Evolutionary conservation across 2,113 vertebrate species (phyloP), one percentile per base, ranked within the genome.

Genomic region (Syngnathoides biaculeatus): DNA sequence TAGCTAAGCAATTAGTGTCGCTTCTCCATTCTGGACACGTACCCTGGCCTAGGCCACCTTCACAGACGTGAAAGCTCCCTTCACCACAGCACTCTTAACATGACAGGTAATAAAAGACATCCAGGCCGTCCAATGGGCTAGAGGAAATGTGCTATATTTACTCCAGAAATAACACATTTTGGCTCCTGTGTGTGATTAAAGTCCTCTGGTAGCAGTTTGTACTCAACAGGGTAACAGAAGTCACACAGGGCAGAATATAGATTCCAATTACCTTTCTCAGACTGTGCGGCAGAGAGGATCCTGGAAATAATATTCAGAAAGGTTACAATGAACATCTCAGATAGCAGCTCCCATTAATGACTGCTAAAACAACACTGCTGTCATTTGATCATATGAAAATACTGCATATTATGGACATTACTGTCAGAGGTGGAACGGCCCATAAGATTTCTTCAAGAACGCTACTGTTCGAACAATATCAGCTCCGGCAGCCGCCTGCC

Each of bases 11-110:
- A 88, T 91, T 88, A 90, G 19, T 63, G 68, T 69, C 69, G 77
- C 57, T 35, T 87, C 79, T 69, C 66, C 70, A 86, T 85, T 82
- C 84, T 45, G 75, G 75, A 80, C 85, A 88, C 78, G 82, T 85
- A 78, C 2, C 22, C 60, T 17, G 9, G 26, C 50, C 39, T 62
- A 8, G 73, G 71, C 61, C 78, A 73, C 70, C 73, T 73, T 71
- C 73, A 71, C 62, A 77, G 72, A 78, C 68, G 14, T 75, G 64
- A 64, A 71, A 43, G 67, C 69, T 55, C 59, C 65, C 64, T 45
- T 68, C 30, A 53, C 12, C n/a, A 43, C 27, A 64, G 68, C 80
- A 15, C 42, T 62, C 47, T 66, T 74, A 62, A 69, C 63, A 58
- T 68, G 75, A 72, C 40, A 65, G 55, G 74, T 67, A 24, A 24